Evolutionary conservation across 1,140 invertebrate genomes (phyloP), one percentile per base, ranked within the genome.

Genomic region (Tetranychus urticae): DNA sequence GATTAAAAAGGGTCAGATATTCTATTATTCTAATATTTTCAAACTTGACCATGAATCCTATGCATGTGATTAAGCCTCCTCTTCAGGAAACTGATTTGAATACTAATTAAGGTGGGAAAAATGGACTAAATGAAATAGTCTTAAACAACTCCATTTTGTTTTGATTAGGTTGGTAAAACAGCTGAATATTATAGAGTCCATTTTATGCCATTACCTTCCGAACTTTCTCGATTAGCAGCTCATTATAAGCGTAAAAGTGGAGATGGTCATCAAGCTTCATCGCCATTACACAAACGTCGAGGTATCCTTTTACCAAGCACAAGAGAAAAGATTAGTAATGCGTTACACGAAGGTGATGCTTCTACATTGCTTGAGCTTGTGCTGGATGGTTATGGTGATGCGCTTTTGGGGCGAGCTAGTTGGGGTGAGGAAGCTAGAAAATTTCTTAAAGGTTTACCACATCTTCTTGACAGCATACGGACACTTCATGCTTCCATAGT

Each of bases 111-210:
- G 10, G 10, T 42, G 5, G 0, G 23, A 42, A 42, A 10, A 42
- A 42, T 42, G 10, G 39, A 23, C 23, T 23, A 23, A 23, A 23
- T 23, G 23, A 23, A 23, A 0, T 23, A 23, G 23, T 23, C 23
- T 23, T 23, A 23, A 23, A 23, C 23, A 23, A 23, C 23, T 23
- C 23, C 23, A 23, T 23, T 23, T 23, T 23, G 23, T 23, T 23
- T 23, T 23, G 23, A 42, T 42, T 72, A 90, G 86, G 85, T 80
- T 80, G 82, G 84, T 69, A 85, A 83, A 75, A 81, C 81, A 6
- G 77, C 86, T 1, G 79, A 77, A 3, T 86, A 83, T 70, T 89
- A 90, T 67, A 77, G 78, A 66, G 65, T 78, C 62, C 81, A 85
- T 66, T 77, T 67, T 14, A 48, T 68, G 23, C 62, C 66, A 1